Conservation (phyloP, 1,140 invertebrate genomes). For the Druon quercuslanigerum region DNA sequence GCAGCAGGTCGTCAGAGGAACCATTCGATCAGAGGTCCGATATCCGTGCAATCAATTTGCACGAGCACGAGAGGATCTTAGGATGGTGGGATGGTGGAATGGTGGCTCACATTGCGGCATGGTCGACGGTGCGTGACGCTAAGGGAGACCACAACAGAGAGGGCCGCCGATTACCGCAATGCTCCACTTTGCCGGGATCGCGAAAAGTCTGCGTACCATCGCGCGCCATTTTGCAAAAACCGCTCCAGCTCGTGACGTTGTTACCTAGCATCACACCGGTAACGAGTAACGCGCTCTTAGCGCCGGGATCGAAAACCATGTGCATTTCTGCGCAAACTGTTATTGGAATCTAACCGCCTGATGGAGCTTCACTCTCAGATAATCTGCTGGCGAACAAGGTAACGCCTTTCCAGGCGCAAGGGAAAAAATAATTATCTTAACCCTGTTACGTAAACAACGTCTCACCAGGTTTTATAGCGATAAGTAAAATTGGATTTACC, state of each 20-base stretch:
- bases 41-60: constrained; percentile 65
- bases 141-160: constrained; percentile 65
- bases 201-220: constrained; percentile 57
- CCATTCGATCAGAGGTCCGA: constrained; percentile 46
- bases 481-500: too few species aligned
- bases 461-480: too few species aligned
- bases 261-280: constrained; percentile 36
- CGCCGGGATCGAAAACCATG: neutral
- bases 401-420: neutral
- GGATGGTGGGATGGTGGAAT: constrained; percentile 45
- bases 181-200: constrained; percentile 56
- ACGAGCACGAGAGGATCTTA: constrained; percentile 44
- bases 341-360: neutral
- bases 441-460: neutral
- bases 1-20: constrained; percentile 30
- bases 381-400: neutral
- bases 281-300: neutral
- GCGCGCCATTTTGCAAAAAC: constrained; percentile 50
- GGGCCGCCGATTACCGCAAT: constrained; percentile 60
- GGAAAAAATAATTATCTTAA: neutral
- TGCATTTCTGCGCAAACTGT: neutral
- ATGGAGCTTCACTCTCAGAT: neutral
- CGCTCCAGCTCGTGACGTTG: constrained; percentile 54
- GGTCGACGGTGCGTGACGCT: constrained; percentile 67
- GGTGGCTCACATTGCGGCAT: constrained; percentile 61